These are phyloP conservation scores for Loripinus fragilis DNA, from an alignment of 2,888 invertebrate genomes.

Conservation along the genomic window DNA sequence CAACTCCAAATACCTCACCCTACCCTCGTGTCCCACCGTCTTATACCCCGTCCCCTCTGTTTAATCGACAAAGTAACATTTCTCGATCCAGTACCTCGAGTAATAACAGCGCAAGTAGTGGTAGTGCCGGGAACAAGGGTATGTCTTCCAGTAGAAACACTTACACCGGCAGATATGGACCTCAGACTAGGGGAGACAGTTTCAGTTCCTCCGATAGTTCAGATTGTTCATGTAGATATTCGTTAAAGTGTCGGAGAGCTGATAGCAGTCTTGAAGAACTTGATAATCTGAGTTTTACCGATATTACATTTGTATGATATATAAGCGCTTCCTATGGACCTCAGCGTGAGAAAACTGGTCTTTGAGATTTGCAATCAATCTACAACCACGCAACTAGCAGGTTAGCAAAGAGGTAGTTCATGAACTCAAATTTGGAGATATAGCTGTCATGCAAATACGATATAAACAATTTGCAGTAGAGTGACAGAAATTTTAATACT, in stretches of 20 bases:
- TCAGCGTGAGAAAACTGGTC: no score
- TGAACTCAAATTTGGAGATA: no score
- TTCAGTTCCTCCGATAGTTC: conserved; percentile 69
- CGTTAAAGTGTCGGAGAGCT: conserved; percentile 52
- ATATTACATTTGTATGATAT: conserved; percentile 72
- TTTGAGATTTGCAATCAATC: no score
- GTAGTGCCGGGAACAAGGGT: conserved; percentile 50
- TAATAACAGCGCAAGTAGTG: conserved; percentile 61
- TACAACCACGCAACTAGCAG: no score
- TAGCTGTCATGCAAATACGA: no score
- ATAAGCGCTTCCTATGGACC: no score
- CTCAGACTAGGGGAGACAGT: conserved; percentile 63
- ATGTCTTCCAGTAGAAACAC: conserved; percentile 26
- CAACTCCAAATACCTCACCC: conserved; percentile 19
- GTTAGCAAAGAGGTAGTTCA: no score
- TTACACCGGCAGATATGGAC: conserved; percentile 52
- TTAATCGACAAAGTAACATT: conserved; percentile 64
- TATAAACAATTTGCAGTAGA: no score
- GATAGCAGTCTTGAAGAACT: conserved; percentile 61
- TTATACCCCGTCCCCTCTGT: conserved; percentile 70
- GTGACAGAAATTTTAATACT: no score
- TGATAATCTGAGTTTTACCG: conserved; percentile 61
- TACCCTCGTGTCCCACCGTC: conserved; percentile 55
- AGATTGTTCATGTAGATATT: conserved; percentile 63
- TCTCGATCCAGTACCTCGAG: conserved; percentile 70